Base-by-base conservation (phyloP, 2,797 vertebrate species). In the Morelia viridis region DNA sequence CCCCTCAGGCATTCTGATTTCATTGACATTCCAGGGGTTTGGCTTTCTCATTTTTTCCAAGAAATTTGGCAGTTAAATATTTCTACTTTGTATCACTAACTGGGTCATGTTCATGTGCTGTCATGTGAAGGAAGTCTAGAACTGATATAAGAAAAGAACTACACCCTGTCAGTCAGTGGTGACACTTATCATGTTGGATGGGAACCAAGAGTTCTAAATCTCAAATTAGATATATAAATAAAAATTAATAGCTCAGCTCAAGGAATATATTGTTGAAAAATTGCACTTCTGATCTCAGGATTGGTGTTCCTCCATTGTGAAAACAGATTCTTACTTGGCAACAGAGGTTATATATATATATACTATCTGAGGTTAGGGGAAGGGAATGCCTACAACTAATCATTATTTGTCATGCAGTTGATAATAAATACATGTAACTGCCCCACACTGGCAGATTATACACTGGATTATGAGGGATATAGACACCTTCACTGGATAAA, bases 1-100 rank as follows among this genome's bases (percentile, higher is more conserved):
- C 64, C 28, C 60, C 24, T 92, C 86, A 26, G 92, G 93, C 95
- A 92, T 95, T 95, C 84, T 87, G 80, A 64, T 95, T 65, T 76
- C 80, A 88, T 91, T 94, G 80, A 28, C 90, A 88, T 86, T 89
- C 76, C 90, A 85, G 2, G 53, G 53, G 13, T 58, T 95, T 0
- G 0, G 9, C 26, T 53, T 90, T 87, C 57, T 88, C 85, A 56
- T 94, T 89, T 90, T 17, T 88, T 89, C 80, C 84, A 95, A 89
- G 92, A 94, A 93, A n/a, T 26, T 84, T 60, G 41, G 80, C 83
- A 71, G 13, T 62, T 92, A 88, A 80, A 93, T 6, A 9, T 85
- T 50, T 88, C 85, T 94, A 85, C 91, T 86, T 89, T 76, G 5
- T 6, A 19, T 64, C 90, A 88, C 56, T 93, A 0, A 91, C 91